Percentiles rank a stretch among this genome's conserved stretches.
phyloP scores from a whole-genome alignment of 1,140 invertebrate species.

The Leptonema lineaticorne region DNA sequence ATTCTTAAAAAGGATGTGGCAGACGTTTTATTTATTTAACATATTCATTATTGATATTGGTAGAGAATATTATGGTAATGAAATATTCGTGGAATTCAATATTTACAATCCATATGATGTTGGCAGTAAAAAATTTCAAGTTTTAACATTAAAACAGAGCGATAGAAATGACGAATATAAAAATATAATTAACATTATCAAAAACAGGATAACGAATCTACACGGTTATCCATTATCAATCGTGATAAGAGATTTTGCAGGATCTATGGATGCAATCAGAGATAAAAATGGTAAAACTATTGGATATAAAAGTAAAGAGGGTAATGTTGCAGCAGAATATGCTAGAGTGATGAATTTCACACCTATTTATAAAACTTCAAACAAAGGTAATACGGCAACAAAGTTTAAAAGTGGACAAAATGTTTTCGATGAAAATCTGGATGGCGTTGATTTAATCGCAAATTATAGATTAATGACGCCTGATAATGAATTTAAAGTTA shows the following conservation, averaged over 20 bases:
- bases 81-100: background rate
- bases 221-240: conserved; percentile 29
- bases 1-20: conserved; percentile 13
- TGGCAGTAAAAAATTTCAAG: background rate
- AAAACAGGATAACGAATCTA: conserved; percentile 20
- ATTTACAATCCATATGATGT: conserved; percentile 14
- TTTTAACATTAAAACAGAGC: background rate
- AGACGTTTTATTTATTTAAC: conserved; percentile 18
- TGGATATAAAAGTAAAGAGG: conserved; percentile 24
- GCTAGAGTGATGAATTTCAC: conserved; percentile 31
- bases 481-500: background rate
- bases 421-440: too few species aligned
- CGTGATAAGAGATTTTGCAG: conserved; percentile 23
- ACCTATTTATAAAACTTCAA: conserved; percentile 24
- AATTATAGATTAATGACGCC: conserved; percentile 22
- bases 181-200: background rate
- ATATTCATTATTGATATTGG: conserved; percentile 4
- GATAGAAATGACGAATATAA: background rate
- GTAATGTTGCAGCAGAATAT: conserved; percentile 24
- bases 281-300: conserved; percentile 18
- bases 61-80: background rate
- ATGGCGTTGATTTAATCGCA: conserved; percentile 17
- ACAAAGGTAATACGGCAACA: conserved; percentile 14
- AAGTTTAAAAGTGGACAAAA: too few species aligned
- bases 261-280: conserved; percentile 16